Evolutionary conservation across 2,888 invertebrate species (phyloP).

Genomic region (Apamea epomidion): DNA sequence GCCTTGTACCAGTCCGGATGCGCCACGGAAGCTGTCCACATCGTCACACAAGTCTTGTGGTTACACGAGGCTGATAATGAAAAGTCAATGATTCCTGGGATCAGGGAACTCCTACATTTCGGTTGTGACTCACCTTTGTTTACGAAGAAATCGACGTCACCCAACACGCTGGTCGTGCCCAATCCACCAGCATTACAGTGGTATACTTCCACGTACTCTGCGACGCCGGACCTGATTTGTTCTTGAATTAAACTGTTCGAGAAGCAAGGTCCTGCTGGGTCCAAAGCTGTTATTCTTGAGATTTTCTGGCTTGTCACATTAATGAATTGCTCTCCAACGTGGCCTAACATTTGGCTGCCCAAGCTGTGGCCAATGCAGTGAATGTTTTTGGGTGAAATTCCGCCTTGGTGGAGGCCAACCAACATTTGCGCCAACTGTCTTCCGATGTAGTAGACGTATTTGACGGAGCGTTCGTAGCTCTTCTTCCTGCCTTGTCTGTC

Average conservation of each 20-base stretch:
- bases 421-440: constrained; percentile 81
- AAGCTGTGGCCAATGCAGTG: constrained; percentile 86
- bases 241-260: constrained; percentile 81
- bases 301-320: constrained; percentile 78
- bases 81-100: constrained; percentile 82
- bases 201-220: constrained; percentile 91
- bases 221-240: constrained; percentile 89
- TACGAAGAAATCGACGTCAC: constrained; percentile 90
- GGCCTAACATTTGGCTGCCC: constrained; percentile 84
- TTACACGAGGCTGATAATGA: constrained; percentile 84
- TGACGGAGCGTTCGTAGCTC: constrained; percentile 85
- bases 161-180: constrained; percentile 87
- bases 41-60: constrained; percentile 82
- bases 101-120: constrained; percentile 83
- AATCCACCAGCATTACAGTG: constrained; percentile 91
- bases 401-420: constrained; percentile 73
- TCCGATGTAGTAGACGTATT: constrained; percentile 84
- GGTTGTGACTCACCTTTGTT: constrained; percentile 91
- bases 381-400: constrained; percentile 79
- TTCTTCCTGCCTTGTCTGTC: constrained; percentile 79
- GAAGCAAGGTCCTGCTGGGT: constrained; percentile 88
- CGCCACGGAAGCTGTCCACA: constrained; percentile 82
- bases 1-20: constrained; percentile 79
- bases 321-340: constrained; percentile 79
- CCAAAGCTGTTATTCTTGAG: constrained; percentile 82